A percentile compares a stretch with the other conserved stretches of the same genome.
These are phyloP conservation scores for Pseudorasbora parva DNA, from an alignment of 2,113 vertebrate species.

Conservation along the genomic window DNA sequence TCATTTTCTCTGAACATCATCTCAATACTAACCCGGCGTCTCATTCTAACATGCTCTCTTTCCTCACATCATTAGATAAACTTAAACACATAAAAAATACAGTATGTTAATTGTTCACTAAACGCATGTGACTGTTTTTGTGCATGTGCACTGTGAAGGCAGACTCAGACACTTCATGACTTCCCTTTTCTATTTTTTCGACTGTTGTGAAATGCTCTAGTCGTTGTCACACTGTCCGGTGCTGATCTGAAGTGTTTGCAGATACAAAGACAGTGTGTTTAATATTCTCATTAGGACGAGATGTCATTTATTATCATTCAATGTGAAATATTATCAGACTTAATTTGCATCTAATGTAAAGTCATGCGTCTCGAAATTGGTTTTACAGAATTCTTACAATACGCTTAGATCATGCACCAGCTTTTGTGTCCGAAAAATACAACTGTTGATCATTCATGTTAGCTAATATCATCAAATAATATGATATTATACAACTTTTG, in stretches of 20 bases:
- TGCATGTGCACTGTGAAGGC: not conserved
- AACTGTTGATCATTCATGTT: too few species aligned
- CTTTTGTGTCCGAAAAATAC: too few species aligned
- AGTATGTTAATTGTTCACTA: not conserved
- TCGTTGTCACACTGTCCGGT: not conserved
- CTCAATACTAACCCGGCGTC: not conserved
- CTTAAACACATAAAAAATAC: not conserved
- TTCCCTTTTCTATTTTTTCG: conserved; percentile 57
- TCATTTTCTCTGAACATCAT: not conserved
- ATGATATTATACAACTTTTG: too few species aligned
- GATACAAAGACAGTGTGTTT: not conserved
- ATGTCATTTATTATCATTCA: not conserved
- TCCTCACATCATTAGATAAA: not conserved
- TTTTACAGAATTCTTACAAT: not conserved
- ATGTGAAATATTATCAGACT: not conserved
- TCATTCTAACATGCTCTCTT: not conserved
- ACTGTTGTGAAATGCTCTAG: conserved; percentile 55
- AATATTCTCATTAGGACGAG: not conserved
- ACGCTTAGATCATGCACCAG: too few species aligned
- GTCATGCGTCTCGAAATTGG: not conserved
- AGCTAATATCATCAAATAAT: too few species aligned
- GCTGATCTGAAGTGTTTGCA: not conserved
- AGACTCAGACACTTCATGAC: not conserved
- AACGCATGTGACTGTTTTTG: not conserved
- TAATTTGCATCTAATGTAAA: not conserved